A percentile compares a stretch with the other conserved stretches of the same genome.
Evolutionary conservation across 2,797 vertebrate species (phyloP).

Genomic region (Acipenser transmontanus): DNA sequence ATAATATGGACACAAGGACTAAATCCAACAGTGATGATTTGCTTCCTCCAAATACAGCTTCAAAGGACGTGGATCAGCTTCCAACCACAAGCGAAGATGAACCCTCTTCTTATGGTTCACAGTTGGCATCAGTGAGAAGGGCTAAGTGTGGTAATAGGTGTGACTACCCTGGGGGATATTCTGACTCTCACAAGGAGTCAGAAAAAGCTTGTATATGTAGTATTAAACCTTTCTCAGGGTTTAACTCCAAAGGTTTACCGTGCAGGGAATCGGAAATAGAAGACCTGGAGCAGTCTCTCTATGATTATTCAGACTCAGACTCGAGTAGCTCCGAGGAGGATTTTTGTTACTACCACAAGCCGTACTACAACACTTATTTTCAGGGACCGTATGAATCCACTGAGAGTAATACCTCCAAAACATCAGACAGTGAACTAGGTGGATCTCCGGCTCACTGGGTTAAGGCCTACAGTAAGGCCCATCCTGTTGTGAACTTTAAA

Average conservation of each 20-base stretch:
- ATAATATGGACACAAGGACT: neutral
- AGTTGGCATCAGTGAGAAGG: conserved; percentile 17
- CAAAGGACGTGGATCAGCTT: conserved; percentile 2
- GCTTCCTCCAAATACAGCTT: conserved; percentile 15
- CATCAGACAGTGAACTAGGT: conserved; percentile 65
- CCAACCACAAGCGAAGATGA: conserved; percentile 17
- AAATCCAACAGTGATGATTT: conserved; percentile 11
- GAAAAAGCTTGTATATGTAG: conserved; percentile 27
- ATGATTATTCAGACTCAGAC: conserved; percentile 78
- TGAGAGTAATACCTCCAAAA: conserved; percentile 69
- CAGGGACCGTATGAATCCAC: conserved; percentile 63
- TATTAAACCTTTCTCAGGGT: conserved; percentile 16
- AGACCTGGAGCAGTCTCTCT: conserved; percentile 27
- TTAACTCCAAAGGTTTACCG: neutral
- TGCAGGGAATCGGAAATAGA: conserved; percentile 13
- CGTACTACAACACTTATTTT: conserved; percentile 78
- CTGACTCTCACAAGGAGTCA: neutral
- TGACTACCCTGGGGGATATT: neutral
- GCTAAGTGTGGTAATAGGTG: conserved; percentile 24
- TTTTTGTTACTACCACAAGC: conserved; percentile 75
- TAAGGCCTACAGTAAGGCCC: conserved; percentile 41
- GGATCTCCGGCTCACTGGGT: conserved; percentile 35
- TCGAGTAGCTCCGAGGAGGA: conserved; percentile 82
- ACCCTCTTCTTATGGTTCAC: conserved; percentile 3
- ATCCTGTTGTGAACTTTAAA: conserved; percentile 85